Evolutionary conservation across 2,113 vertebrate genomes (phyloP), one percentile per base, ranked within the genome.

Genomic region (Triplophysa tibetana): DNA sequence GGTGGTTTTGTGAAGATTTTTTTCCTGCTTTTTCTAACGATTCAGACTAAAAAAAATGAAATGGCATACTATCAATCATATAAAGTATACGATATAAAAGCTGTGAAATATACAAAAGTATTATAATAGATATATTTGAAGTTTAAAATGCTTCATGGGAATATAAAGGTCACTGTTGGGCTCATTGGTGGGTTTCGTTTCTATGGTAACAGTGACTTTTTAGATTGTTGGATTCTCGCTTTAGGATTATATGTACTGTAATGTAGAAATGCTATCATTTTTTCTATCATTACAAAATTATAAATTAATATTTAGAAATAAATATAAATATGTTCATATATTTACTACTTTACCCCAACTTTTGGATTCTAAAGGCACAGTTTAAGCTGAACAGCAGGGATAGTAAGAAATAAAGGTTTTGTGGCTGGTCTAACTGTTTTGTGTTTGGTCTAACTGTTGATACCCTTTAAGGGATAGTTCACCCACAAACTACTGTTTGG

Each of bases 391-490:
- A 9, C 38, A 21, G 19, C 38, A 60, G 45, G 48, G 19, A 48
- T 66, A 69, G 38, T 26, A 61, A 66, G 41, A 43, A 14, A 23
- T 52, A 56, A 45, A 16, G 24, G 33, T 48, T 73, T 69, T 60
- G 5, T 76, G 72, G 21, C 29, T 83, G 24, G 4, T 43, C 21
- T 68, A 16, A 24, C 54, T 67, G 77, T 77, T 66, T 82, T 61
- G 14, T 17, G 29, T 9, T 75, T 63, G 29, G 43, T 70, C 54
- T 77, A 5, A 11, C 54, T 70, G 54, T 79, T 77, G 68, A 64
- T 72, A n/a, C 79, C 50, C 52, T 69, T 48, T 64, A 41, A 69
- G 33, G 33, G 33, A 38, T 38, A 7, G 33, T 38, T 38, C 33
- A 38, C 33, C 33, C 33, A 7, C 0, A 38, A 38, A 38, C 0